A percentile compares a stretch with the other conserved stretches of the same genome.
These are phyloP conservation scores for Bufo bufo DNA, from an alignment of 2,113 vertebrate genomes.

Conservation along the genomic window DNA sequence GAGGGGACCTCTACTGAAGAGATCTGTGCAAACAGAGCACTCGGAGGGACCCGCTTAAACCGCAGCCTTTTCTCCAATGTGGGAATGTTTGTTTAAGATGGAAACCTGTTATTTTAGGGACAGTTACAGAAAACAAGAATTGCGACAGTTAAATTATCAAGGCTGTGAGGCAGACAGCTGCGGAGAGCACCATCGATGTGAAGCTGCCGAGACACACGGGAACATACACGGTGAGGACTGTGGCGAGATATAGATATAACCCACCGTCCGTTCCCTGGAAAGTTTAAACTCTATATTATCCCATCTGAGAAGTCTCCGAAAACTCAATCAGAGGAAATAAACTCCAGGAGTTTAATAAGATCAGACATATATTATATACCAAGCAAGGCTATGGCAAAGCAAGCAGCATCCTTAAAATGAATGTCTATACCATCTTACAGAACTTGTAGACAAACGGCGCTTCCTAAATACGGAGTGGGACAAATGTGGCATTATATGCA, in stretches of 20 bases:
- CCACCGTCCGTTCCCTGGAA: not conserved
- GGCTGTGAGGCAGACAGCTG: constrained; percentile 50
- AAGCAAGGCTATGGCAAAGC: not conserved
- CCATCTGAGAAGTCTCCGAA: not conserved
- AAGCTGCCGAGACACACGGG: constrained; percentile 47
- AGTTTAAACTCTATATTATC: not conserved
- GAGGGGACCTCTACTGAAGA: constrained; percentile 80
- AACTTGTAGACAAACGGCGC: not conserved
- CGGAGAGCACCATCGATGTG: constrained; percentile 7
- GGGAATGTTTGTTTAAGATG: constrained; percentile 98
- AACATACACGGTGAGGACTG: not conserved
- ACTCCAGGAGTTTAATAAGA: not conserved
- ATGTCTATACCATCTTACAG: not conserved
- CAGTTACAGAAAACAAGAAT: constrained; percentile 66
- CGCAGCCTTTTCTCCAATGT: constrained; percentile 86
- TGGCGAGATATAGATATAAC: not conserved
- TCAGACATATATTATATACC: not conserved
- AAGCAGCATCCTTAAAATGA: not conserved
- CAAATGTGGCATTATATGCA: not conserved
- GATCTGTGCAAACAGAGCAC: constrained; percentile 80
- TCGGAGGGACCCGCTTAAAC: constrained; percentile 79
- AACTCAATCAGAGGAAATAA: not conserved
- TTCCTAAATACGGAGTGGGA: not conserved
- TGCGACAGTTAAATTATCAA: constrained; percentile 50
- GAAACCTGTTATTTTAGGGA: constrained; percentile 96